A percentile compares a stretch with the other conserved stretches of the same genome.
phyloP scores from a whole-genome alignment of 1,140 invertebrate species.

The Zaprionus davidi region DNA sequence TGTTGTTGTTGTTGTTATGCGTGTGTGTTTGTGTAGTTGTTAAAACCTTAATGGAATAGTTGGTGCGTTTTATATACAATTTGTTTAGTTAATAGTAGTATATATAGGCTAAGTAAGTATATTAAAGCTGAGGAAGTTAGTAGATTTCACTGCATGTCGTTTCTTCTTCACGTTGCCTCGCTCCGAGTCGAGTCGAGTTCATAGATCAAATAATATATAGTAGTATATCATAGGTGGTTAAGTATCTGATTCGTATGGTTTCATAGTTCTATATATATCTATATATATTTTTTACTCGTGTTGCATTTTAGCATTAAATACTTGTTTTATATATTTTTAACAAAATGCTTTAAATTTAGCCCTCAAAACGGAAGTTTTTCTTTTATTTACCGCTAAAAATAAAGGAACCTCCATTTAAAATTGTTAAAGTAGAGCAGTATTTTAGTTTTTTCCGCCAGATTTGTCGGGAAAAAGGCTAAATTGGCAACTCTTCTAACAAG shows the following conservation, averaged over 20 bases:
- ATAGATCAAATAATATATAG: conserved; percentile 31
- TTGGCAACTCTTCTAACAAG: neutral
- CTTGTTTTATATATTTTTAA: too few relatives aligned
- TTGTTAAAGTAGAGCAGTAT: too few relatives aligned
- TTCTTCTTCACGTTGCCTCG: conserved; percentile 7
- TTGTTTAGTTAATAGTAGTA: conserved; percentile 51
- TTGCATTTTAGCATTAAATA: neutral
- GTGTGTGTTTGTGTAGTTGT: conserved; percentile 47
- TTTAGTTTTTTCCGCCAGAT: too few relatives aligned
- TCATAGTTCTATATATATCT: conserved; percentile 10
- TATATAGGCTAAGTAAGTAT: conserved; percentile 46
- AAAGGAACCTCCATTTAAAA: too few relatives aligned
- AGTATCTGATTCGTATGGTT: conserved; percentile 20
- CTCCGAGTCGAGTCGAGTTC: neutral
- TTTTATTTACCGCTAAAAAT: too few relatives aligned
- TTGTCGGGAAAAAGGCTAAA: too few relatives aligned
- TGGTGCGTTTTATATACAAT: conserved; percentile 80
- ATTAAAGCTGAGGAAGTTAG: conserved; percentile 81
- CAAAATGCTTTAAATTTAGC: too few relatives aligned
- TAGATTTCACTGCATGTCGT: conserved; percentile 66
- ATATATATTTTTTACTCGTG: conserved; percentile 3
- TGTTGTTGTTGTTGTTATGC: conserved; percentile 5
- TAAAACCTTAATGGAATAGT: conserved; percentile 80
- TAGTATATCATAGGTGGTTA: conserved; percentile 36
- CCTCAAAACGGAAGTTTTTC: too few relatives aligned